Conservation (phyloP, 2,888 invertebrate species). For the Synanthedon formicaeformis region DNA sequence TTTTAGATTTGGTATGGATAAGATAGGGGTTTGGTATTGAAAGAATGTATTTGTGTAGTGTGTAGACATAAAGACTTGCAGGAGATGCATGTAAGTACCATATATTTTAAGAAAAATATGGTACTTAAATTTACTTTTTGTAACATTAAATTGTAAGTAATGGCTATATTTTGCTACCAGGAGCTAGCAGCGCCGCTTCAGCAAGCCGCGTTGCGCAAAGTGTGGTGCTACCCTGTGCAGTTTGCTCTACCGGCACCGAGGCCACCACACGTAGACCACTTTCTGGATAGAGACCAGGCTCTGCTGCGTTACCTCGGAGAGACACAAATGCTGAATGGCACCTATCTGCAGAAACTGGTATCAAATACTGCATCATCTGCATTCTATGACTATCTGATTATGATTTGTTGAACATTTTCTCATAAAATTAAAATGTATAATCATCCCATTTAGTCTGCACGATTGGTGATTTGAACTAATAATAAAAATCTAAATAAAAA, state of each 20-base stretch:
- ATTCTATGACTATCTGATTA: background rate
- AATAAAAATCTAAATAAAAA: too few relatives aligned
- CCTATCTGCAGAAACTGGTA: conserved; percentile 92
- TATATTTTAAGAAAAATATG: background rate
- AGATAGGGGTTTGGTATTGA: too few relatives aligned
- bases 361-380: conserved; percentile 10
- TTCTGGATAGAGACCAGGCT: conserved; percentile 88
- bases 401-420: too few relatives aligned
- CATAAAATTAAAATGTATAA: background rate
- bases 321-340: conserved; percentile 84
- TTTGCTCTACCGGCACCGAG: conserved; percentile 89
- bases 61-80: too few relatives aligned
- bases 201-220: conserved; percentile 83
- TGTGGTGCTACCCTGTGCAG: conserved; percentile 96
- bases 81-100: too few relatives aligned
- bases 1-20: too few relatives aligned
- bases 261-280: conserved; percentile 87
- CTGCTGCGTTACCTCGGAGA: conserved; percentile 90
- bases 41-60: too few relatives aligned
- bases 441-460: too few relatives aligned
- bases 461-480: too few relatives aligned
- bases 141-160: background rate
- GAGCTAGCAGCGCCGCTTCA: conserved; percentile 75
- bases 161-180: conserved; percentile 17
- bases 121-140: background rate